phyloP scores from a whole-genome alignment of 92 coral and sea anemone genomes.

The Isaurus tuberculatus region DNA sequence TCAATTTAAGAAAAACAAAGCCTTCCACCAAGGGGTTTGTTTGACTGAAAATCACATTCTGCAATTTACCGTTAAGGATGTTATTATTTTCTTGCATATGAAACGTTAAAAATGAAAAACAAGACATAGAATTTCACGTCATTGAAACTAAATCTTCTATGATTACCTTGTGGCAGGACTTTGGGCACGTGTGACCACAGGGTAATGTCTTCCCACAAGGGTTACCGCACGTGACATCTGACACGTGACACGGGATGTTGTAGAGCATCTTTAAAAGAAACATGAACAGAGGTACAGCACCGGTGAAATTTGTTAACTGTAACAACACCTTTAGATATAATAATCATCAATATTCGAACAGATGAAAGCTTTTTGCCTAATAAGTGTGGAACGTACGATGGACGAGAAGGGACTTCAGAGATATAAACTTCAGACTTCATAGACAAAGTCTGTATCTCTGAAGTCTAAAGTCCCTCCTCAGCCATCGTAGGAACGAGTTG shows the following conservation, averaged over 20 bases:
- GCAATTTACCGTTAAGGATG: no score
- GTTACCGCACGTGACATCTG: slow-evolving; percentile 90
- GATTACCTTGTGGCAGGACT: slow-evolving; percentile 84
- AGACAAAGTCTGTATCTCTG: no score
- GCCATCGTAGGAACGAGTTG: no score
- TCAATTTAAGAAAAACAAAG: no score
- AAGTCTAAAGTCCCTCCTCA: no score
- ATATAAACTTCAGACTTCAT: no score
- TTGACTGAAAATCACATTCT: no score
- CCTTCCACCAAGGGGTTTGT: no score
- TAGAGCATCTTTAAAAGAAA: slow-evolving; percentile 60
- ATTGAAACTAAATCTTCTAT: neutral
- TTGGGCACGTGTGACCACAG: slow-evolving; percentile 87
- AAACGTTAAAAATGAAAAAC: neutral
- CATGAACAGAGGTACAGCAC: neutral
- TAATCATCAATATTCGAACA: neutral
- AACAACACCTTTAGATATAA: neutral
- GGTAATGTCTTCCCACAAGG: slow-evolving; percentile 75
- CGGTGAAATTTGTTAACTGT: neutral
- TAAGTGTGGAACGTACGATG: neutral
- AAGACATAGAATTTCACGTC: neutral
- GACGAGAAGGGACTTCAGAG: no score
- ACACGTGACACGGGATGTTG: slow-evolving; percentile 93
- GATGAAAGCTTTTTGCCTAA: neutral
- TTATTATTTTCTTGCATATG: no score